Base-by-base conservation (phyloP, 2,797 vertebrate species). In the Enteromius thamalakanensis region DNA sequence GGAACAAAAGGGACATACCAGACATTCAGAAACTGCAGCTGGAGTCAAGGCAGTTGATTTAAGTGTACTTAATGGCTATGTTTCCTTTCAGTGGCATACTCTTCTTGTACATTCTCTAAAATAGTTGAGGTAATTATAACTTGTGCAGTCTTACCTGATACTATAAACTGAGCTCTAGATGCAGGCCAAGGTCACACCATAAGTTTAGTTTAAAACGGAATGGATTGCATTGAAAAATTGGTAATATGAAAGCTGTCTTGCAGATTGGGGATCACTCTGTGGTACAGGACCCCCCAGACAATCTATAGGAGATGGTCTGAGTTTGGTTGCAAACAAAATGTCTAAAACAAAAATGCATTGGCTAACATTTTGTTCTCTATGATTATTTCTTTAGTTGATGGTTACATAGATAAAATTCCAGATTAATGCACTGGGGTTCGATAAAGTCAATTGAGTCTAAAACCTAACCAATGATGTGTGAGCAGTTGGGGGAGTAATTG, bases 41-140 rank as follows among this genome's bases (percentile, higher is more conserved):
- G 21, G 19, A 75, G 72, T 8, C 32, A 23, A 58, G 2, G 40
- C 40, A 40, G 40, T 42, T 42, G 40, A 42, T 40, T 40, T 40
- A 40, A 40, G 37, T 40, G 37, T 40, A 40, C 37, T 40, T 42
- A 42, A 42, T 42, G 40, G 40, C 40, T 42, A 42, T 42, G n/a
- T 19, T 29, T 15, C 23, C 42, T 19, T 71, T 49, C 42, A 71
- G 14, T 47, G 42, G 47, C 23, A 70, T 47, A 23, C 3, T 26
- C 3, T 70, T 70, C 5, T 69, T 69, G 37, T 14, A 42, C 37
- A 68, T 68, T 40, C n/a, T 70, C 68, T 45, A n/a, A 70, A 70
- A 70, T 70, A 11, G 21, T n/a, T 40, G 34, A 40, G 19, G 37
- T n/a, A 37, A 47, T 70, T 26, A 70, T 70, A 12, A 47, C 40